Base-by-base conservation (phyloP, 1,140 invertebrate genomes). In the Cherax destructor region DNA sequence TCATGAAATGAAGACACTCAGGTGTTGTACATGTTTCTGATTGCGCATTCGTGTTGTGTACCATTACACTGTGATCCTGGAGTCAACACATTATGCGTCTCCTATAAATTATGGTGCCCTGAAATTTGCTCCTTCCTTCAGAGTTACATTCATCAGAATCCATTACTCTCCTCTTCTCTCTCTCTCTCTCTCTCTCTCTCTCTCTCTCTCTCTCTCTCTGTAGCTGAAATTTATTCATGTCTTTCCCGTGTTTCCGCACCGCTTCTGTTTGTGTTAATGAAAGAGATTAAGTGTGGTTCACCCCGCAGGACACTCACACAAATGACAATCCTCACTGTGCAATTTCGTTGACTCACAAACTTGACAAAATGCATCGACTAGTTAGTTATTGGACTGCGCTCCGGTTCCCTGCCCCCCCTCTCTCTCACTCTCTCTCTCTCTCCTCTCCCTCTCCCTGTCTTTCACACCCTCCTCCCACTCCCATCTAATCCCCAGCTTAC, bases 271-370 rank as follows among this genome's bases (percentile, higher is more conserved):
- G 61, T 65, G 16, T 65, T 65, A 65, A 74, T 30, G 69, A 74
- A 74, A 74, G 69, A 74, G 69, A 24, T 30, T 74, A 30, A 24
- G n/a, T 6, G 6, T 11, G n/a, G 24, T 30, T 24, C 24, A 9
- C 5, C 69, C 69, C 24, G 69, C 24, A 30, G 24, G n/a, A 74
- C 69, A 74, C 24, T 6, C 24, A 1, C 69, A 74, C 69, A 74
- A 74, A 74, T 74, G 69, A 74, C 69, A 24, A 74, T 74, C 69
- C 69, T 74, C 69, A 30, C n/a, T 74, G n/a, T 30, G 69, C 24
- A 74, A 30, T 74, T 74, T 74, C 69, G 69, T 30, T 74, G 69
- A n/a, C 69, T 74, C 9, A 11, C 69, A 74, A 74, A 74, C n/a
- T 74, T 74, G 69, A 30, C 69, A 74, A 74, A 74, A 74, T 74